A percentile compares a stretch with the other conserved stretches of the same genome.
These are phyloP conservation scores for Listrodromus nycthemerus DNA, from an alignment of 2,888 invertebrate species.

Conservation along the genomic window DNA sequence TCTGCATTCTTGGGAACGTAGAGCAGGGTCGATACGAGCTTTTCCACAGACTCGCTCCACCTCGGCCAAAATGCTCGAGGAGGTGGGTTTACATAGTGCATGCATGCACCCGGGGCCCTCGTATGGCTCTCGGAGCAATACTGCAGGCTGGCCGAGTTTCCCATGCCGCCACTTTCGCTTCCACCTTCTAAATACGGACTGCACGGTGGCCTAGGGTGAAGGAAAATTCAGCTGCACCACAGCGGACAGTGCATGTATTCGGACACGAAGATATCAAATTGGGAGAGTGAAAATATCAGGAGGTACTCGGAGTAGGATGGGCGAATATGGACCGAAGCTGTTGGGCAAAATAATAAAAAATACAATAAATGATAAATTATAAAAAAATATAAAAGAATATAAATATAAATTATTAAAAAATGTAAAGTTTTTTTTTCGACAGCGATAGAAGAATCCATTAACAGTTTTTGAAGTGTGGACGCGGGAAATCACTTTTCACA, in stretches of 20 bases:
- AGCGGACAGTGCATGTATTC: not conserved
- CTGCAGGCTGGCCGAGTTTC: constrained; percentile 16
- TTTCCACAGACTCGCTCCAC: constrained; percentile 26
- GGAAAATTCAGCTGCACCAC: not conserved
- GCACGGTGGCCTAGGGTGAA: not conserved
- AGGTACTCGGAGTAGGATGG: not conserved
- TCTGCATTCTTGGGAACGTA: constrained; percentile 14
- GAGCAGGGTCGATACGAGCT: constrained; percentile 40
- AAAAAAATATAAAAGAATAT: no score
- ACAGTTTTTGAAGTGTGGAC: no score
- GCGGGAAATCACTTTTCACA: not conserved
- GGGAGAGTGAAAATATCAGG: not conserved
- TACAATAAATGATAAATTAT: no score
- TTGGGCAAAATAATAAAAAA: not conserved
- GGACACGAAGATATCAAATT: not conserved
- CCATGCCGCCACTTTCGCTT: constrained; percentile 9
- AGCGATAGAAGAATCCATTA: no score
- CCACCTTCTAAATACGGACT: not conserved
- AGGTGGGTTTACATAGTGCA: constrained; percentile 6
- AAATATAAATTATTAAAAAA: no score
- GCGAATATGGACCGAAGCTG: not conserved
- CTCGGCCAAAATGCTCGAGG: constrained; percentile 37
- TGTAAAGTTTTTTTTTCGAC: not conserved
- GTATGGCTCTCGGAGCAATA: constrained; percentile 20
- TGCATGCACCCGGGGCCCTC: constrained; percentile 1